These are phyloP conservation scores for Microtus ochrogaster DNA, from an alignment of 2,113 vertebrate species.

Conservation along the genomic window DNA sequence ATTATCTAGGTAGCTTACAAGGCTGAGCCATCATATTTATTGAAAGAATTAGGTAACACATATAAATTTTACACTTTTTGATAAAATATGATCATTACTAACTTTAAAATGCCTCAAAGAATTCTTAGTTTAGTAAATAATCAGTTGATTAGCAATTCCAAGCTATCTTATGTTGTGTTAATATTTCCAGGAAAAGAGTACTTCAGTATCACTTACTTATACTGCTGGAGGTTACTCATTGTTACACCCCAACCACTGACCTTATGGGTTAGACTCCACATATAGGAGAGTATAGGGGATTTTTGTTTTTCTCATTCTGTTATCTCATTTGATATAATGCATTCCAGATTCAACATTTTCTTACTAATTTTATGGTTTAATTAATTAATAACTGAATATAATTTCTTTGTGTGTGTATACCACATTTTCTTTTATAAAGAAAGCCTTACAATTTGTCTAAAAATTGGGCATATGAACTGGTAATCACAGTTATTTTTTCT, in stretches of 20 bases:
- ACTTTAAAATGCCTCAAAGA: background rate
- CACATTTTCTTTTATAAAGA: background rate
- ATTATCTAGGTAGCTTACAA: background rate
- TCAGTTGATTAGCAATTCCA: background rate
- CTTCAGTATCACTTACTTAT: background rate
- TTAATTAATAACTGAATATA: background rate
- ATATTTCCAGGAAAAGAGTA: background rate
- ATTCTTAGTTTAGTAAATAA: constrained; percentile 14
- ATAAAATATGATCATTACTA: background rate
- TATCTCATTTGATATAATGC: background rate
- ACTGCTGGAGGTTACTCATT: background rate
- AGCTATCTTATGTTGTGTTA: background rate
- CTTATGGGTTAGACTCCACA: background rate
- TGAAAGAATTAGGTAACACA: background rate
- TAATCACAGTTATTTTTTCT: background rate
- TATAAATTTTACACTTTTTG: background rate
- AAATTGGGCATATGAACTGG: background rate
- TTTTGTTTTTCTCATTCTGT: background rate
- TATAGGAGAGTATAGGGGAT: background rate
- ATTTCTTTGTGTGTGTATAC: background rate
- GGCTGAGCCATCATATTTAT: background rate
- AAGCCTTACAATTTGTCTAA: background rate
- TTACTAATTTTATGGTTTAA: background rate
- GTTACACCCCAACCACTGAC: background rate
- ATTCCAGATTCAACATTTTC: background rate